These are phyloP conservation scores for Numenius phaeopus DNA, from an alignment of 2,797 vertebrate genomes.

Conservation along the genomic window DNA sequence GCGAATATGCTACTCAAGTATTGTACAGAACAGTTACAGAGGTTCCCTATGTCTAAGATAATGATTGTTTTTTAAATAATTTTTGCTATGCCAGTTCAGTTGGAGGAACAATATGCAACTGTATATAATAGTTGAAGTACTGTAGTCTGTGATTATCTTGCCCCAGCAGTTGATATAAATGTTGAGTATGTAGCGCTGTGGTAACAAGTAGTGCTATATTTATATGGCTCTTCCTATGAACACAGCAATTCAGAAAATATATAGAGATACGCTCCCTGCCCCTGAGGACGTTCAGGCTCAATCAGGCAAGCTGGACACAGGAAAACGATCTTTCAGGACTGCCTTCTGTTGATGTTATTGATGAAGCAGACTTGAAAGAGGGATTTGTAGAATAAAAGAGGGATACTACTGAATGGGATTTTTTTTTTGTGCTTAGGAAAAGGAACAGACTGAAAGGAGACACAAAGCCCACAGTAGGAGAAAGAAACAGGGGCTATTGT, in stretches of 20 bases:
- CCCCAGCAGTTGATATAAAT: not conserved
- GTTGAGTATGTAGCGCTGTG: not conserved
- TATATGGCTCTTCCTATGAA: not conserved
- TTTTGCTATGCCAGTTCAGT: not conserved
- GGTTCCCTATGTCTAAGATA: slow-evolving; percentile 33
- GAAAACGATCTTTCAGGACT: not conserved
- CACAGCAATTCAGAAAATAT: not conserved
- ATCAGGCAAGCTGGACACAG: not conserved
- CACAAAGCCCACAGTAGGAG: not conserved
- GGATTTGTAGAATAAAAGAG: slow-evolving; percentile 36
- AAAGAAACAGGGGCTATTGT: slow-evolving; percentile 25
- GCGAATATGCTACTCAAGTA: slow-evolving; percentile 15
- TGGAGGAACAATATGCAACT: slow-evolving; percentile 2
- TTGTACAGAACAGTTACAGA: slow-evolving; percentile 25
- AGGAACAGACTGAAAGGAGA: slow-evolving; percentile 4
- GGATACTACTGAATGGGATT: not conserved
- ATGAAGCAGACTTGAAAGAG: slow-evolving; percentile 39
- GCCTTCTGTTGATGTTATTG: slow-evolving; percentile 22
- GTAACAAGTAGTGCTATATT: not conserved
- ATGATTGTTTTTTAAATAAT: slow-evolving; percentile 6
- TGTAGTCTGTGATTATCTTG: not conserved
- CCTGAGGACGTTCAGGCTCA: not conserved
- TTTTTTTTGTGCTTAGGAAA: not conserved
- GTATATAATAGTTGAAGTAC: not conserved
- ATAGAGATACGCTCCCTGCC: not conserved